A percentile compares a stretch with the other conserved stretches of the same genome.
Evolutionary conservation across 2,888 invertebrate species (phyloP).

Genomic region (Herminia tarsipennalis): DNA sequence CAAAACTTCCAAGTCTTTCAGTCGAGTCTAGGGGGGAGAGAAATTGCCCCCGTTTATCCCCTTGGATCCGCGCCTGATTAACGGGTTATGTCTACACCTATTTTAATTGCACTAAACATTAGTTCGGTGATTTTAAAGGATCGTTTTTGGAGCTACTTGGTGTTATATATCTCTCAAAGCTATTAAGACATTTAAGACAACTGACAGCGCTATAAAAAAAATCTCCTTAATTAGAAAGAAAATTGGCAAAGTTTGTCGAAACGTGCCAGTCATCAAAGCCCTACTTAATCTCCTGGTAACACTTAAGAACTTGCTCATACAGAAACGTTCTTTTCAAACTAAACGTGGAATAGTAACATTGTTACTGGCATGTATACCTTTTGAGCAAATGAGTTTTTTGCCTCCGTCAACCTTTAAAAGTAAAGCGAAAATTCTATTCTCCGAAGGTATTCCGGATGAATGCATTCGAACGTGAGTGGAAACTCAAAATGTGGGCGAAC

Average conservation of each 20-base stretch:
- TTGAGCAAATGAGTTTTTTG: conserved; percentile 31
- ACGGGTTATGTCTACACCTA: too few species aligned
- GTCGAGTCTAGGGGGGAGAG: too few species aligned
- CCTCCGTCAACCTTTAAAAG: conserved; percentile 21
- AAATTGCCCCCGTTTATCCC: too few species aligned
- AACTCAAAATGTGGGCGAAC: conserved; percentile 11
- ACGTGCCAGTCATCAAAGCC: conserved; percentile 37
- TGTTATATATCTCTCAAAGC: conserved; percentile 14
- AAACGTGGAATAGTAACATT: conserved; percentile 24
- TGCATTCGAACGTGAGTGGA: conserved; percentile 22
- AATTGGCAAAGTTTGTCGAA: conserved; percentile 50
- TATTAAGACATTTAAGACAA: conserved; percentile 30
- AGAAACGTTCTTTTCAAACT: conserved; percentile 35
- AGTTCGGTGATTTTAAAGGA: too few species aligned
- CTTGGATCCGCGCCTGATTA: too few species aligned
- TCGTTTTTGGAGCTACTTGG: too few species aligned
- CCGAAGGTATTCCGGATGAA: conserved; percentile 16
- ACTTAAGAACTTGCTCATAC: conserved; percentile 29
- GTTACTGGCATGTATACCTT: conserved; percentile 30
- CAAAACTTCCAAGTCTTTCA: too few species aligned
- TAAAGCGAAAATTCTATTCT: conserved; percentile 24
- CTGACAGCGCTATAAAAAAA: conserved; percentile 40
- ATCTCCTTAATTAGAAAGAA: conserved; percentile 53
- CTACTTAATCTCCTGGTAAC: conserved; percentile 41
- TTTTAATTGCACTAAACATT: too few species aligned